These are phyloP conservation scores for Drosophila carrolli DNA, from an alignment of 1,140 invertebrate genomes.

Conservation along the genomic window DNA sequence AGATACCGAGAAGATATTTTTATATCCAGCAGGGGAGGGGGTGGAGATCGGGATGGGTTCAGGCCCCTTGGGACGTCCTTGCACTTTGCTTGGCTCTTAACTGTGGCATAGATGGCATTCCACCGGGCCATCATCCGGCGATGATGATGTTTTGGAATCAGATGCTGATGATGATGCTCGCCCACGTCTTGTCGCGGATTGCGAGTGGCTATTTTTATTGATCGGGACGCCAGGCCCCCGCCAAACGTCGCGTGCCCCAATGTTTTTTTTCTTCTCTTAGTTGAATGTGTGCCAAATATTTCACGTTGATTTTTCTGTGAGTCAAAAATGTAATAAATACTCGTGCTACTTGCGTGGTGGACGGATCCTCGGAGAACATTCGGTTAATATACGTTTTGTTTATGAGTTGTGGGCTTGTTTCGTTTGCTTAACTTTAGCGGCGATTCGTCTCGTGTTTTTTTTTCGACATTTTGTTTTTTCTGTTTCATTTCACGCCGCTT, in stretches of 20 bases:
- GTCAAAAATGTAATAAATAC: conserved; percentile 60
- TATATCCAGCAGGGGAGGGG: conserved; percentile 26
- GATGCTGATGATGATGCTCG: conserved; percentile 22
- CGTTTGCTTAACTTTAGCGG: conserved; percentile 37
- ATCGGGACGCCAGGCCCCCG: conserved; percentile 40
- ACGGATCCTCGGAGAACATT: conserved; percentile 22
- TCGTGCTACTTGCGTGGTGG: conserved; percentile 3
- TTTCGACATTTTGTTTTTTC: conserved; percentile 3
- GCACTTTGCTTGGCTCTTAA: conserved; percentile 56
- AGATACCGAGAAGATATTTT: conserved; percentile 49
- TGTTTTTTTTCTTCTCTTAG: conserved; percentile 16
- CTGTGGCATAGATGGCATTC: conserved; percentile 54
- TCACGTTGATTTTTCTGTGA: conserved; percentile 50
- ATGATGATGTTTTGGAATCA: conserved; percentile 16
- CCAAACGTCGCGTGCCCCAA: conserved; percentile 51
- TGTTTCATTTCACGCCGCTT: conserved; percentile 64
- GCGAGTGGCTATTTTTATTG: conserved; percentile 51
- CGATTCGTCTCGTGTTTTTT: conserved; percentile 41
- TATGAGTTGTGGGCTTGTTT: conserved; percentile 14
- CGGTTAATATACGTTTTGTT: conserved; percentile 3
- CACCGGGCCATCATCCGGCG: conserved; percentile 28
- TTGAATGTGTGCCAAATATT: conserved; percentile 76
- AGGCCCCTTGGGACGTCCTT: conserved; percentile 50
- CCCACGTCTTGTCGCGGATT: conserved; percentile 39
- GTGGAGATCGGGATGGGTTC: conserved; percentile 1